Conservation (phyloP, 2,113 vertebrate genomes). For the Lampris megalopsis region DNA sequence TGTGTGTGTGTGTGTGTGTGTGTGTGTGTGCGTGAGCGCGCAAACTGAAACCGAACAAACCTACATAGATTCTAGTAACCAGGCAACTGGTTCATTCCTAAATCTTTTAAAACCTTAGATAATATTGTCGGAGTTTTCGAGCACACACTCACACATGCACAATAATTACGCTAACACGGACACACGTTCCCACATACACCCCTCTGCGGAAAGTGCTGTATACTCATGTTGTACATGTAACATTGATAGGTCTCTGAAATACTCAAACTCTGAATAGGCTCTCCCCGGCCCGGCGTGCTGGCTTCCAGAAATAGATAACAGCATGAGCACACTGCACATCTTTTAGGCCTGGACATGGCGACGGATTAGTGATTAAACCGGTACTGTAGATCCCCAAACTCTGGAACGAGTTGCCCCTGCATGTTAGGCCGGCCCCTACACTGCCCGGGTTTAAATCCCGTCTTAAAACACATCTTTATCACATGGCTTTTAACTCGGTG, state of each 20-base stretch:
- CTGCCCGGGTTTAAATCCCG: too few relatives aligned
- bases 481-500: too few relatives aligned
- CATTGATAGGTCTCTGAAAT: constrained; percentile 41
- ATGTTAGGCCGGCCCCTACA: too few relatives aligned
- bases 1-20: constrained; percentile 3
- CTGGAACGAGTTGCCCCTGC: too few relatives aligned
- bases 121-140: constrained; percentile 58
- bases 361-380: constrained; percentile 26
- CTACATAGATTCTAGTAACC: constrained; percentile 55
- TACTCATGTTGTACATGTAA: constrained; percentile 54
- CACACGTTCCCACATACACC: constrained; percentile 30
- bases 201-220: constrained; percentile 40
- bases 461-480: too few relatives aligned
- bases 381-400: too few relatives aligned
- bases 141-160: constrained; percentile 34
- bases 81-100: constrained; percentile 66
- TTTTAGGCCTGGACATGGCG: constrained; percentile 64
- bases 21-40: constrained; percentile 15
- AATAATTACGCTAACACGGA: constrained; percentile 17
- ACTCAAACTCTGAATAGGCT: constrained; percentile 51
- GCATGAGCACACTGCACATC: constrained; percentile 43
- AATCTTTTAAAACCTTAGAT: constrained; percentile 69
- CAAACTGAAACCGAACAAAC: constrained; percentile 49
- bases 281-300: constrained; percentile 42
- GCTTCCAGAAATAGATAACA: constrained; percentile 63